Evolutionary conservation across 2,797 vertebrate species (phyloP).

Genomic region (Rhinichthys osculus): DNA sequence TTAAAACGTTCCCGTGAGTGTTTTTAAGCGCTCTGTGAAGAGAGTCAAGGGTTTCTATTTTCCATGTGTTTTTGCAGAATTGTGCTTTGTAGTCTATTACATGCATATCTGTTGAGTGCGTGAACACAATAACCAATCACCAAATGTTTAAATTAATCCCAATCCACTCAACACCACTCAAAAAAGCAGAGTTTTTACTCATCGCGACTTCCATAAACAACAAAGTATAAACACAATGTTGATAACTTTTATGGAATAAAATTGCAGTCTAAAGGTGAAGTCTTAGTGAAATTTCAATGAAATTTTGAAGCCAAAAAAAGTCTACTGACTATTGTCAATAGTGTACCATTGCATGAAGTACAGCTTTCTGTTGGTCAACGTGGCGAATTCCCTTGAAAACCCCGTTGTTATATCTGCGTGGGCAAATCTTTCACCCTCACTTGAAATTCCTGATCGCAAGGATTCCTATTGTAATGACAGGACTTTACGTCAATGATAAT

Average conservation of each 20-base stretch:
- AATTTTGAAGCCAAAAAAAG: neutral
- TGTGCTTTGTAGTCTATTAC: neutral
- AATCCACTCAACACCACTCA: neutral
- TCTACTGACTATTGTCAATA: neutral
- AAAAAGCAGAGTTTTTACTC: neutral
- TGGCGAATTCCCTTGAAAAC: neutral
- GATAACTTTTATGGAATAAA: neutral
- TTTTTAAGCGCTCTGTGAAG: neutral
- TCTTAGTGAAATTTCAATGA: neutral
- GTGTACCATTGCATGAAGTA: neutral
- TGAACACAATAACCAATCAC: neutral
- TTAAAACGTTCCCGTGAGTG: neutral
- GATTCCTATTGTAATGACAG: neutral
- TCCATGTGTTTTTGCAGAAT: neutral
- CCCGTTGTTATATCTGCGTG: neutral
- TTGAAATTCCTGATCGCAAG: neutral
- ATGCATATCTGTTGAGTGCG: neutral
- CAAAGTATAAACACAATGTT: neutral
- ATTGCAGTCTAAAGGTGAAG: neutral
- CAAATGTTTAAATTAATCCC: neutral
- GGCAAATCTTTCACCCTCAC: neutral
- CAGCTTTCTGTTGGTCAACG: neutral
- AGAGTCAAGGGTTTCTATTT: neutral
- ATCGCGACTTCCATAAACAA: neutral
- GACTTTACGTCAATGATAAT: neutral